Base-by-base conservation (phyloP, 2,888 invertebrate genomes). In the Cynaeus angustus region DNA sequence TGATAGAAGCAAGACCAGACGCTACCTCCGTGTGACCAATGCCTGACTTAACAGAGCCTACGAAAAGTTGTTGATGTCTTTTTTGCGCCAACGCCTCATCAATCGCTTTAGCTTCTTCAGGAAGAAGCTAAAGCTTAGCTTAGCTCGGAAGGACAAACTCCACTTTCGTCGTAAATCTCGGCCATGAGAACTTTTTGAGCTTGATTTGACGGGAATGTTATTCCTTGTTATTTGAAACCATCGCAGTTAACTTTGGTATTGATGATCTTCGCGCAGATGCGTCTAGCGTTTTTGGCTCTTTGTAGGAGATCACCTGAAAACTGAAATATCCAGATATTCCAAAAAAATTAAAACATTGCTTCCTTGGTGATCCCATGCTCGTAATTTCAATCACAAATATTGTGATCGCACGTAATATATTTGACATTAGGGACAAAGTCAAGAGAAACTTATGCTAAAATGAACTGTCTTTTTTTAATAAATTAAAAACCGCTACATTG, bases 11-110 rank as follows among this genome's bases (percentile, higher is more conserved):
- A 3, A 96, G 86, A 9, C 96, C 94, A 3, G 94, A 93, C 1
- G 91, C 91, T 0, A 96, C 93, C 82, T 98, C 98, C 0, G 94
- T 89, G 84, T 98, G 98, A 0, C 98, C 98, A 83, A 97, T 88
- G 84, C 97, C 98, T 0, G 96, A 96, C 82, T 98, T 98, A 30
- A 97, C 91, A 0, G 97, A 95, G 1, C 97, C 97, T 66, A 98
- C 93, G 59, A 89, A 85, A 0, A 97, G 88, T 0, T 96, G 94
- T 0, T 88, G 90, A n/a, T 67, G 53, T 41, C 96, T 88, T 10
- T 90, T 90, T 2, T 88, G 87, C 80, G 94, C 94, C 82, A 96
- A 91, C 21, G 94, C 89, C 76, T 91, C 91, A 55, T 93, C 92
- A 58, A 98, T 90, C 0, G 96, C 94, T 74, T 91, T 87, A 65